A percentile compares a stretch with the other conserved stretches of the same genome.
These are phyloP conservation scores for Micrasema longulum DNA, from an alignment of 1,140 invertebrate species.

Conservation along the genomic window DNA sequence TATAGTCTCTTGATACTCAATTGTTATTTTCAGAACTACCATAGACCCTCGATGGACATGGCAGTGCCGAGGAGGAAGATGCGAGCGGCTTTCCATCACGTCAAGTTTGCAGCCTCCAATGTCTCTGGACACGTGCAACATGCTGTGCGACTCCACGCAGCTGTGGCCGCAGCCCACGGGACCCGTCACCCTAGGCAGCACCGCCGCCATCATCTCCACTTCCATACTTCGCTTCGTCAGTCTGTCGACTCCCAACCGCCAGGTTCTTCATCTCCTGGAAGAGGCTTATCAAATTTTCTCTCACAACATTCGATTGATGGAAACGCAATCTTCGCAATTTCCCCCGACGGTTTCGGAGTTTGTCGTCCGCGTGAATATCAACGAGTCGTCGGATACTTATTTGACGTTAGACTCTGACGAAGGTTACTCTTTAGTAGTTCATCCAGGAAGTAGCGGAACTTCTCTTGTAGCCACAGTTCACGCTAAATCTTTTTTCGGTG, in stretches of 20 bases:
- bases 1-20: too few species aligned
- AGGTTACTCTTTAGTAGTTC: constrained; percentile 75
- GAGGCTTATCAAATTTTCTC: constrained; percentile 54
- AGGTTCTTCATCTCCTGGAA: constrained; percentile 60
- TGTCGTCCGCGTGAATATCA: constrained; percentile 67
- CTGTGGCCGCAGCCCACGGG: constrained; percentile 70
- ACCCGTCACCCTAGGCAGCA: constrained; percentile 63
- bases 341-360: constrained; percentile 62
- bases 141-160: constrained; percentile 67
- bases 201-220: constrained; percentile 61
- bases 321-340: constrained; percentile 51
- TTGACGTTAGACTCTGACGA: constrained; percentile 79
- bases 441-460: constrained; percentile 65
- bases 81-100: constrained; percentile 57
- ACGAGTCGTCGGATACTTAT: constrained; percentile 65
- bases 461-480: constrained; percentile 72
- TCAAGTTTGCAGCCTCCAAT: constrained; percentile 48
- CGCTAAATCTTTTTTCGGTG: constrained; percentile 80
- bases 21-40: constrained; percentile 44
- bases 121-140: constrained; percentile 67
- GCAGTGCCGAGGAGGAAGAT: constrained; percentile 59
- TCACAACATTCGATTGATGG: constrained; percentile 39
- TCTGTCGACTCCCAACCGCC: constrained; percentile 57
- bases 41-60: constrained; percentile 60
- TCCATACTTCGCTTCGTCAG: constrained; percentile 64